Conservation (phyloP, 2,888 invertebrate species). For the Keiferia lycopersicella region DNA sequence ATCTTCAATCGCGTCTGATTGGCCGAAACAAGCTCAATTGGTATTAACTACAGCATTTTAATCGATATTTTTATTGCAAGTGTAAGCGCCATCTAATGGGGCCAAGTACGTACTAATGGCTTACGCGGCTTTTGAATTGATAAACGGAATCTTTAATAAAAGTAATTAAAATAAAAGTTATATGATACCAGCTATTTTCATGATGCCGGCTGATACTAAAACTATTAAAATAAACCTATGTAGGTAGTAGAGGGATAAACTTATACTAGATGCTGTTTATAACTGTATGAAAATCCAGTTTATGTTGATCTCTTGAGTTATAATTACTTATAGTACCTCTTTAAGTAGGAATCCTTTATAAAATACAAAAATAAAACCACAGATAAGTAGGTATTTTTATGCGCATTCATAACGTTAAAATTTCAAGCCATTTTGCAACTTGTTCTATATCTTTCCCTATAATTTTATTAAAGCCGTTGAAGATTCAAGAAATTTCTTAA, state of each 20-base stretch:
- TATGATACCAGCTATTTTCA: background rate
- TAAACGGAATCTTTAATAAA: background rate
- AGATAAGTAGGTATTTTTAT: too few relatives aligned
- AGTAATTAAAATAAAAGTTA: background rate
- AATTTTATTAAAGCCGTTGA: background rate
- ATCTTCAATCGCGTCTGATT: conserved; percentile 52
- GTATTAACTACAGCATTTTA: conserved; percentile 47
- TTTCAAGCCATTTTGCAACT: background rate
- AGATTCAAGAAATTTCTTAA: background rate
- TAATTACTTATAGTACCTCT: too few relatives aligned
- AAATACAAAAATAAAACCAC: too few relatives aligned
- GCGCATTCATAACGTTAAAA: too few relatives aligned
- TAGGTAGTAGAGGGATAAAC: too few relatives aligned
- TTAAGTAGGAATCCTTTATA: too few relatives aligned
- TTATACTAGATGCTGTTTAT: too few relatives aligned
- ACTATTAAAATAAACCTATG: background rate
- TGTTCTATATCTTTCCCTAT: background rate
- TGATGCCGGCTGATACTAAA: background rate
- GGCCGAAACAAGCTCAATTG: conserved; percentile 65
- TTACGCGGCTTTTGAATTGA: background rate
- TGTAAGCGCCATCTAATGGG: conserved; percentile 30
- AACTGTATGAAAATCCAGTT: too few relatives aligned
- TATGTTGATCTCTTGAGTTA: too few relatives aligned
- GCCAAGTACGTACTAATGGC: background rate
- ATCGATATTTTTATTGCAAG: conserved; percentile 38